Percentiles rank a stretch among this genome's conserved stretches.
Conservation (phyloP, 2,888 invertebrate genomes). For the Hyppa rectilinea region DNA sequence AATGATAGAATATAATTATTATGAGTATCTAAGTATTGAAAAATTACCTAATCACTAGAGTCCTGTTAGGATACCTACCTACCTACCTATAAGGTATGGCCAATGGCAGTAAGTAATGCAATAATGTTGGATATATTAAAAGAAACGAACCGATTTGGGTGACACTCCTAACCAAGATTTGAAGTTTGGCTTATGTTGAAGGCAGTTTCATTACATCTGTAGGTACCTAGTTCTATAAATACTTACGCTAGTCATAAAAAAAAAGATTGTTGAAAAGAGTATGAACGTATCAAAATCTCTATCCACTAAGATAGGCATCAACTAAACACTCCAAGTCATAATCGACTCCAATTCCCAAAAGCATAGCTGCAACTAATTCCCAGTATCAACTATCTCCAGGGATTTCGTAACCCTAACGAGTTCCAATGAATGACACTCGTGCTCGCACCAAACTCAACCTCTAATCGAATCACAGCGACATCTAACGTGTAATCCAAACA, state of each 20-base stretch:
- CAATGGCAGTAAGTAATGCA: neutral
- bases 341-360: neutral
- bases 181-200: neutral
- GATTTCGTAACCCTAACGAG: conserved; percentile 5
- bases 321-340: neutral
- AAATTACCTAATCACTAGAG: too few species aligned
- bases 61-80: too few species aligned
- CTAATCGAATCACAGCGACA: conserved; percentile 58
- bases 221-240: too few species aligned
- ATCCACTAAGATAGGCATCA: neutral
- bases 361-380: conserved; percentile 12
- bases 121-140: neutral
- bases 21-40: too few species aligned
- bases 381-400: conserved; percentile 19
- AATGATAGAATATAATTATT: too few species aligned
- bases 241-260: too few species aligned
- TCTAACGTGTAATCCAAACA: conserved; percentile 64
- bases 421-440: conserved; percentile 36
- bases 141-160: too few species aligned
- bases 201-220: too few species aligned
- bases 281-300: neutral
- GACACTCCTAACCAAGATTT: neutral
- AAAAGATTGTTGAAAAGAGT: neutral
- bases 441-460: conserved; percentile 26
- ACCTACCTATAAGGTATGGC: too few species aligned